phyloP scores from a whole-genome alignment of 2,113 vertebrate species.

The Oriolus oriolus region DNA sequence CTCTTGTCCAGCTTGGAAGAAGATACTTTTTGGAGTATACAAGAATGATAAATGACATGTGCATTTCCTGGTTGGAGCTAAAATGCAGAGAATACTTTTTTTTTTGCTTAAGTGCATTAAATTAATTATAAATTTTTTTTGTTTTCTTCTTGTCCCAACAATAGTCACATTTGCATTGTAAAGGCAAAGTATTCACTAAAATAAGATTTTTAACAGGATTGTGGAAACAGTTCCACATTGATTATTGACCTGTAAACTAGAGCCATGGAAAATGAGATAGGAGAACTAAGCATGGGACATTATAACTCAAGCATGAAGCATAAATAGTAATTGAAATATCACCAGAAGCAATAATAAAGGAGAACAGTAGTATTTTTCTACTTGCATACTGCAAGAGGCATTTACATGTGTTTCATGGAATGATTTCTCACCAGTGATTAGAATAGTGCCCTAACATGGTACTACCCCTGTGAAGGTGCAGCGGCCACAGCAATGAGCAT shows the following conservation, averaged over 20 bases:
- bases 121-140: neutral
- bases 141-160: neutral
- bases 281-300: neutral
- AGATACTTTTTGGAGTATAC: neutral
- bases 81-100: neutral
- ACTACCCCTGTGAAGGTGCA: neutral
- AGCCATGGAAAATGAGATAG: neutral
- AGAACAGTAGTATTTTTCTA: neutral
- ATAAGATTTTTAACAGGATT: neutral
- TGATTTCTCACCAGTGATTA: neutral
- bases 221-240: neutral
- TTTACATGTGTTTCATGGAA: neutral
- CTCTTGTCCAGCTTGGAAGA: neutral
- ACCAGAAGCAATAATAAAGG: neutral
- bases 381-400: neutral
- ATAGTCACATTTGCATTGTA: neutral
- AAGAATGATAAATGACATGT: neutral
- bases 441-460: rapidly evolving
- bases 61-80: neutral
- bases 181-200: neutral
- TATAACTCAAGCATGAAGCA: neutral
- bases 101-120: neutral
- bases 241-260: neutral
- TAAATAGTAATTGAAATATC: neutral
- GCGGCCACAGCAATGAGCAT: neutral